Base-by-base conservation (phyloP, 92 coral and sea anemone genomes). In the Epizoanthus rinbou region DNA sequence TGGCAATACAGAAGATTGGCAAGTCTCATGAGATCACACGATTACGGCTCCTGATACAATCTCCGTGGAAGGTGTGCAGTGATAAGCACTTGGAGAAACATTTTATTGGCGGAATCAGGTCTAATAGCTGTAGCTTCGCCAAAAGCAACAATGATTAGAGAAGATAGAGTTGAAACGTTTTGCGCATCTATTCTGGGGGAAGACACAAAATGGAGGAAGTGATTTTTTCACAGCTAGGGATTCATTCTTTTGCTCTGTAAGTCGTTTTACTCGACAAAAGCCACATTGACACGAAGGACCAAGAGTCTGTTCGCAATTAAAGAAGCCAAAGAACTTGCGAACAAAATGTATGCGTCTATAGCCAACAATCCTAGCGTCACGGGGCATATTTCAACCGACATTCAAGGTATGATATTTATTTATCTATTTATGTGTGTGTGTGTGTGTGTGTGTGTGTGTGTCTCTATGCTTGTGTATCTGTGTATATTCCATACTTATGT, bases 341-440 rank as follows among this genome's bases (percentile, higher is more conserved):
- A 13, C 69, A 64, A 2, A 25, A 64, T 64, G 69, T 64, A 64
- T 64, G 69, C 69, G 7, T 64, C 69, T 3, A 64, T 64, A 64
- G 69, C 69, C 0, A 64, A 64, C 39, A 64, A 33, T 13, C 41
- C 69, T 21, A 13, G 17, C 4, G 18, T 64, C 18, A 28, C 68
- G 5, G 68, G 68, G 9, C 68, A 63, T 9, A 8, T 22, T 15
- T 25, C 69, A 25, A 64, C 18, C 69, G 69, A 64, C 35, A 19
- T 64, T 64, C 69, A 25, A 64, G 69, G 69, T 64, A 64, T 10
- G 69, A 63, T 2, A 11, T 22, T 64, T 11, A 23, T 64, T 4
- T 0, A 8, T 4, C 2, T 28, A 28, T 28, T 2, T 28, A 28
- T 28, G 1, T 28, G 31, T 28, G 31, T 28, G 31, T 28, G 31